A percentile compares a stretch with the other conserved stretches of the same genome.
Conservation (phyloP, 2,113 vertebrate species). For the Jacana jacana region DNA sequence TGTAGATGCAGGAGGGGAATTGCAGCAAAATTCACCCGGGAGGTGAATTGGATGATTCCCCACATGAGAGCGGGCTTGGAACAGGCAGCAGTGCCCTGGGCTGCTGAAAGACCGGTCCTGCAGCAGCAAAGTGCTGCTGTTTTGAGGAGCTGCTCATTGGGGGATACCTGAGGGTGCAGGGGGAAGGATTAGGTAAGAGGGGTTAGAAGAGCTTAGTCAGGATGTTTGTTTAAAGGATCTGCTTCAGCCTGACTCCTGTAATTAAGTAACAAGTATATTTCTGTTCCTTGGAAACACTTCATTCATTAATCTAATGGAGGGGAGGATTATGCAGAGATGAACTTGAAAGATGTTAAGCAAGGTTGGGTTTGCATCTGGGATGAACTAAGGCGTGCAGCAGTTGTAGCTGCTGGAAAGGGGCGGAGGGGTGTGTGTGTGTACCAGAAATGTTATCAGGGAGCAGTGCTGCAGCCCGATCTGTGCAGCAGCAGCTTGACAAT, state of each 20-base stretch:
- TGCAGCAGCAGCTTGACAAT: background rate
- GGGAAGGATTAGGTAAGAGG: background rate
- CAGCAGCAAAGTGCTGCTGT: background rate
- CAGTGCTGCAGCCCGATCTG: background rate
- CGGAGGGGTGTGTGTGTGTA: too few relatives aligned
- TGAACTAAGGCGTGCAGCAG: background rate
- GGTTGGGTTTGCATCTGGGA: background rate
- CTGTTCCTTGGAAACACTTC: slow-evolving; percentile 35
- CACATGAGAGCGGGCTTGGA: background rate
- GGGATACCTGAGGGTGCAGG: background rate
- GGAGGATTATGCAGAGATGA: slow-evolving; percentile 8
- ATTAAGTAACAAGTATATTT: slow-evolving; percentile 23
- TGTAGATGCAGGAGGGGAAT: background rate
- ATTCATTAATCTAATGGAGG: slow-evolving; percentile 21
- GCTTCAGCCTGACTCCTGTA: slow-evolving; percentile 38
- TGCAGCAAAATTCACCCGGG: background rate
- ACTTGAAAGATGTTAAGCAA: background rate
- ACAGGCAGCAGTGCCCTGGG: background rate
- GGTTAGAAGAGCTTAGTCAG: slow-evolving; percentile 40
- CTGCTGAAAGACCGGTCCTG: slow-evolving; percentile 20
- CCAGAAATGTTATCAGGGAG: background rate
- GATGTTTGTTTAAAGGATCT: slow-evolving; percentile 40
- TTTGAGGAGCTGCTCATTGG: background rate
- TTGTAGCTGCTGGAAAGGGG: background rate
- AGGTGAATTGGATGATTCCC: slow-evolving; percentile 5